Base-by-base conservation (phyloP, 2,888 invertebrate genomes). In the Drosophila vallismaia region DNA sequence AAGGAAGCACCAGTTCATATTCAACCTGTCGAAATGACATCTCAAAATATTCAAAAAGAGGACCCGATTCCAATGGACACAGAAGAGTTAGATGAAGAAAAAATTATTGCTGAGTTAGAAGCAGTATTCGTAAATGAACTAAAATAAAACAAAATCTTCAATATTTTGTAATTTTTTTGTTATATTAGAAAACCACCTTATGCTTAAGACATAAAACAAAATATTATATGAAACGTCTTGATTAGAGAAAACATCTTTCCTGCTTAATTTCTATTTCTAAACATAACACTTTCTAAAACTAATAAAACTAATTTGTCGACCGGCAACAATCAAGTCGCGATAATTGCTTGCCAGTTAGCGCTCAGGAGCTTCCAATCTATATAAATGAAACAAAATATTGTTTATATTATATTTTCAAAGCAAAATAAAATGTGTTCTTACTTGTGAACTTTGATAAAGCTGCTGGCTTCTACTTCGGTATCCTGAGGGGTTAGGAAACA, bases 401-500 rank as follows among this genome's bases (percentile, higher is more conserved):
- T 24, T 42, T 45, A 7, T 31, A 19, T 19, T 19, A 19, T 19
- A 2, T 19, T 1, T 19, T 19, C 19, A 19, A 19, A 19, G 19
- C 19, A 2, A 19, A 19, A 19, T 19, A 19, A 2, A 19, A 19
- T 19, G 19, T 36, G 5, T 36, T 60, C 89, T 78, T 90, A 95
- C 94, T 92, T 91, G 85, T 95, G 94, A 81, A 95, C 94, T 71
- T 92, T 93, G 71, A 95, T 91, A 45, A 91, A 92, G 10, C 92
- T 92, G 44, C 92, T 91, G 3, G 93, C 91, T 51, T 87, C 91
- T 57, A 93, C 90, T 59, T 95, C 94, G 10, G 95, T 93, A 90
- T 96, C 95, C 89, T 96, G 95, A 31, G 98, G 98, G 46, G 98
- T 97, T 28, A 98, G 93, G 91, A 98, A 97, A 77, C 97, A 95